Evolutionary conservation across 2,888 invertebrate species (phyloP).

Genomic region (Conistra vaccinii): DNA sequence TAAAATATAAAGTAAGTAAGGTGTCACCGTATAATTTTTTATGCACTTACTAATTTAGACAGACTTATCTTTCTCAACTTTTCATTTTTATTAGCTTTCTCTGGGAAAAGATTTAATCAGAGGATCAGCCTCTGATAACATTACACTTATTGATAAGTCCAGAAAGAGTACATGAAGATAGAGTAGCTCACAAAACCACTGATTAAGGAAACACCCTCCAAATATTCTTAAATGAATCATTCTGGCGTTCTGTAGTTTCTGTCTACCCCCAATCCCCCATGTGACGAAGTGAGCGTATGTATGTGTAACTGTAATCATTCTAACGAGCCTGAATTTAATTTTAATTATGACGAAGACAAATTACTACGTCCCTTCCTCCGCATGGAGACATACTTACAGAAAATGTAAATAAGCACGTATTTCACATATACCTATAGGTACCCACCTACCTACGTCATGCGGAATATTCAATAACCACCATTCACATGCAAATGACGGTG

Average conservation of each 20-base stretch:
- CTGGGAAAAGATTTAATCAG: neutral
- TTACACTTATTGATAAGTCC: neutral
- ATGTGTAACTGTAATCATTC: constrained; percentile 11
- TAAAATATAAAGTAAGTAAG: neutral
- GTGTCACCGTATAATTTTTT: neutral
- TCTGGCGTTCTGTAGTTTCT: neutral
- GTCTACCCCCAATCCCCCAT: too few relatives aligned
- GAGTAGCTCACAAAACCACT: neutral
- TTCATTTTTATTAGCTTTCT: neutral
- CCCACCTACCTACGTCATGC: constrained; percentile 16
- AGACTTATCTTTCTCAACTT: too few relatives aligned
- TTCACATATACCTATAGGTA: constrained; percentile 13
- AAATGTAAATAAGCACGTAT: constrained; percentile 27
- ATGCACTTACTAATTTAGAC: neutral
- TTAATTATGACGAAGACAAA: constrained; percentile 43
- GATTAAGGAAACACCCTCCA: neutral
- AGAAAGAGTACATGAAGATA: neutral
- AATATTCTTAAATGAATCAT: constrained; percentile 30
- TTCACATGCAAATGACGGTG: constrained; percentile 71
- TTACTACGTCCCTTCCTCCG: neutral
- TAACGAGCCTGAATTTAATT: constrained; percentile 22
- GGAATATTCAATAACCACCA: constrained; percentile 61
- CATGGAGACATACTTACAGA: neutral
- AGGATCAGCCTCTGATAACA: too few relatives aligned
- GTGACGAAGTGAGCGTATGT: neutral